Evolutionary conservation across 2,888 invertebrate genomes (phyloP).

Genomic region (Dasysyrphus tricinctus): DNA sequence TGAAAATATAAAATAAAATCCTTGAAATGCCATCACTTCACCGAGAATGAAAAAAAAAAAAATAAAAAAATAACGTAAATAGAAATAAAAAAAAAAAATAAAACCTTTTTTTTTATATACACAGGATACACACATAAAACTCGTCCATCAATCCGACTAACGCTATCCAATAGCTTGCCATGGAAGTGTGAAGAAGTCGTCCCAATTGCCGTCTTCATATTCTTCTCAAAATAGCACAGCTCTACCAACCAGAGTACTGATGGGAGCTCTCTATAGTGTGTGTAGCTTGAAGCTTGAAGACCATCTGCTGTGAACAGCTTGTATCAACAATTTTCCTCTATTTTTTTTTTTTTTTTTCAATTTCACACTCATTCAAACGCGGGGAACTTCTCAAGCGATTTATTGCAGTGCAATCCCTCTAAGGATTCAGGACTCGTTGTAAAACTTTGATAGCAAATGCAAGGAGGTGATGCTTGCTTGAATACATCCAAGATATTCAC

Average conservation of each 20-base stretch:
- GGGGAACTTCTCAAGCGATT: constrained; percentile 67
- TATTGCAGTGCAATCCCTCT: constrained; percentile 73
- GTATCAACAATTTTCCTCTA: constrained; percentile 41
- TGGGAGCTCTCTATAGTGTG: neutral
- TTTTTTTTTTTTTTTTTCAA: constrained; percentile 44
- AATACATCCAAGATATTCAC: constrained; percentile 45
- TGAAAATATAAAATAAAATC: constrained; percentile 46
- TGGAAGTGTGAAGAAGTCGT: constrained; percentile 71
- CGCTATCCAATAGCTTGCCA: constrained; percentile 71
- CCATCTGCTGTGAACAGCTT: constrained; percentile 62
- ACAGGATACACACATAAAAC: constrained; percentile 19
- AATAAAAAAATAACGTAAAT: constrained; percentile 7
- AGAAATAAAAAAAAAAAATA: constrained; percentile 48
- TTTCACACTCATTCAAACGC: constrained; percentile 73
- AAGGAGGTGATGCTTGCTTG: constrained; percentile 48
- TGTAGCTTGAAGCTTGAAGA: constrained; percentile 26
- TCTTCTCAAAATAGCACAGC: constrained; percentile 18
- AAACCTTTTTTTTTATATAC: constrained; percentile 45
- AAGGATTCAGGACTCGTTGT: constrained; percentile 67
- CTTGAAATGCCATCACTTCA: constrained; percentile 58
- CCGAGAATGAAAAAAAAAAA: constrained; percentile 12
- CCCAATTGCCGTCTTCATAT: constrained; percentile 60
- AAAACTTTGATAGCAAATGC: constrained; percentile 59
- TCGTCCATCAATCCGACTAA: constrained; percentile 73
- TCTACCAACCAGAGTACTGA: neutral